Evolutionary conservation across 2,888 invertebrate species (phyloP), one percentile per base, ranked within the genome.

Genomic region (Clunio marinus): DNA sequence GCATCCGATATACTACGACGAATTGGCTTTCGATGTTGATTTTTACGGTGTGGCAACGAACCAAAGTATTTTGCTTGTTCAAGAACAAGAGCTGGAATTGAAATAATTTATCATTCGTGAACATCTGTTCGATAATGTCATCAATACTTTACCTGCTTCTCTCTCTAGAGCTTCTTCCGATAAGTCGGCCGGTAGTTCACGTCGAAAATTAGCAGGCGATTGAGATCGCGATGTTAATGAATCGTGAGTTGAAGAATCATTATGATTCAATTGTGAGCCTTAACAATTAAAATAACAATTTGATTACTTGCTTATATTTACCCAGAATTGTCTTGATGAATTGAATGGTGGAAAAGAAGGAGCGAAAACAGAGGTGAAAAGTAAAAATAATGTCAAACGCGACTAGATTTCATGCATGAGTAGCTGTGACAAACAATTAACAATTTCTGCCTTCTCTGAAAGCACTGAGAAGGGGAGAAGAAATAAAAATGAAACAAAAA

Each of bases 101-200:
- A 41, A 41, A 41, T 41, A 15, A 7, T 41, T 32, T 32, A 32
- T 32, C 10, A 41, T 41, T 41, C 41, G 15, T 41, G 32, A 8
- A 32, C 58, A 25, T 8, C 27, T 58, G 27, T 17, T 58, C n/a
- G 7, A 20, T 8, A 13, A 28, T 24, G 7, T 58, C 24, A 13
- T 28, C 27, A 45, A 17, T 20, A 22, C 22, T 22, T 51, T 25
- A 68, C 68, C 88, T 28, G 89, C 89, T 81, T 91, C 91, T 74
- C 88, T 83, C 59, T 87, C 87, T 59, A 91, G 82, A 75, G 88
- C 86, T 74, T 87, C 83, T 75, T 87, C 86, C 69, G 88, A 87
- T 41, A 86, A 81, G 74, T 87, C 85, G 60, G 85, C 84, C 72
- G 89, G 86, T 70, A 87, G 84, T 76, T 85, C 83, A 72, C 81